Evolutionary conservation across 2,888 invertebrate genomes (phyloP).

Genomic region (Omphaloscelis lunosa): DNA sequence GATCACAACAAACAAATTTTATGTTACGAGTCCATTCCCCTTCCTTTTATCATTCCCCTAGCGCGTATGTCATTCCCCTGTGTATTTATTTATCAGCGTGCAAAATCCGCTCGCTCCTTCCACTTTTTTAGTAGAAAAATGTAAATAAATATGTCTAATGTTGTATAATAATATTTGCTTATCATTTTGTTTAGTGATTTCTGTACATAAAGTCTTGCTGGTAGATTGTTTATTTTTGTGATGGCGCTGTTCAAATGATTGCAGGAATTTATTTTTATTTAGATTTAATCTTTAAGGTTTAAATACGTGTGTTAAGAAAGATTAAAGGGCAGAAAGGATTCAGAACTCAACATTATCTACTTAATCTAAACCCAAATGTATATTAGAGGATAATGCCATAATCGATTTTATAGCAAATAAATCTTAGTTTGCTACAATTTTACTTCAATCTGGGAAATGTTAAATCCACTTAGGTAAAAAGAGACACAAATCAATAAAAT

Average conservation of each 20-base stretch:
- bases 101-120: constrained; percentile 18
- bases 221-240: constrained; percentile 20
- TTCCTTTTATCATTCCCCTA: constrained; percentile 33
- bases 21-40: constrained; percentile 10
- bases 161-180: constrained; percentile 25
- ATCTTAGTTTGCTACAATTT: background rate
- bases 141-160: constrained; percentile 21
- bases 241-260: constrained; percentile 14
- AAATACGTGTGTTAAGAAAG: background rate
- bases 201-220: background rate
- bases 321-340: background rate
- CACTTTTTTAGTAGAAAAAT: constrained; percentile 30
- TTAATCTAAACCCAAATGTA: background rate
- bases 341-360: background rate
- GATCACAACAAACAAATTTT: constrained; percentile 48
- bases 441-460: background rate
- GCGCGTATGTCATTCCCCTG: constrained; percentile 13
- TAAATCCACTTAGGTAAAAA: background rate
- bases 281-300: background rate
- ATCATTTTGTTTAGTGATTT: constrained; percentile 27
- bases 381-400: background rate
- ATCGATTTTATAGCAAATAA: background rate
- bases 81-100: constrained; percentile 40
- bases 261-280: constrained; percentile 12
- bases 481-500: too few species aligned